Base-by-base conservation (phyloP, 2,888 invertebrate species). In the Nysson spinosus region DNA sequence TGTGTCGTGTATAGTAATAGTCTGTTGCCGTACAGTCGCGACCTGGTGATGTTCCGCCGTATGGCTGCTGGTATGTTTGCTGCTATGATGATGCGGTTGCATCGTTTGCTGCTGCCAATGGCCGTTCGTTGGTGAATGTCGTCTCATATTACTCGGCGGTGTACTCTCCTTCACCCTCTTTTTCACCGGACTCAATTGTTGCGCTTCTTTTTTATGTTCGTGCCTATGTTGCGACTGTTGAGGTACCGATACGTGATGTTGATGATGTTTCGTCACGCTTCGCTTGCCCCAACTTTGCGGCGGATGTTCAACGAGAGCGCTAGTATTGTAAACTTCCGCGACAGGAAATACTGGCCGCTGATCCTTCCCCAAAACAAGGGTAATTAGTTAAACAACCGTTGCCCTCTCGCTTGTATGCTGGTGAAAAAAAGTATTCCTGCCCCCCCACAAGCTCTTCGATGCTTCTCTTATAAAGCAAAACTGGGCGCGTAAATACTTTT, bases 161-260 rank as follows among this genome's bases (percentile, higher is more conserved):
- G 97, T 96, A 82, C 96, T 96, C 85, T 98, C 98, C 87, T 98
- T 98, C 35, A 98, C 97, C 12, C 98, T 92, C 87, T 98, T 98
- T 90, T 98, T 98, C 19, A 98, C 97, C 1, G 98, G 98, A 79
- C 97, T 97, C 79, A 98, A 89, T 85, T 97, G 97, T 55, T 95
- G 94, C 55, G 94, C 93, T 84, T 94, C 94, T 86, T 96, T 95
- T 87, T 95, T 96, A 83, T 84, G 87, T 37, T 94, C 92, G 77
- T 91, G 89, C 83, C 85, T 81, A 73, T 90, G 90, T 75, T 90
- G 90, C 52, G 90, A 88, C 69, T 90, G 89, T 64, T 90, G 90
- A 65, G 91, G 91, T 78, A 91, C 89, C 65, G 89, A 88, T 43
- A 90, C 87, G 82, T 91, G 90, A 79, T 89, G 90, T 74, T 91